Base-by-base conservation (phyloP, 2,797 vertebrate genomes). In the Botia almorhae region DNA sequence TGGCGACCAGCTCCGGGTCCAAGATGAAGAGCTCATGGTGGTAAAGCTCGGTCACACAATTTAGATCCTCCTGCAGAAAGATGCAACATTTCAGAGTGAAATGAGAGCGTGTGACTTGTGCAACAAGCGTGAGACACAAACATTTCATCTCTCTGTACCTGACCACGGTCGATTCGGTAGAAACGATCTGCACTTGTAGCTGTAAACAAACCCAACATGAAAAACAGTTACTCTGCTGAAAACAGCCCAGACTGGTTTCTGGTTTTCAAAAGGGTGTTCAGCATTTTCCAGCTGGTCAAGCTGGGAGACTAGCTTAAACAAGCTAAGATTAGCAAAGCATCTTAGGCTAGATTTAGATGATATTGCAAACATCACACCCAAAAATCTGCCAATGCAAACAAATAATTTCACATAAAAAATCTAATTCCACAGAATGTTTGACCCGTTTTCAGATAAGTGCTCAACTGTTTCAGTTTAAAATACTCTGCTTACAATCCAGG, bases 21-120 rank as follows among this genome's bases (percentile, higher is more conserved):
- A 98, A 90, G 90, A 98, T 96, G 84, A 95, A 99, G n/a, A 99
- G 94, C 84, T 98, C 96, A 0, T 98, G 97, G 91, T 96, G 96
- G 50, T 95, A 96, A 69, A 98, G 98, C 91, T 99, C 97, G 0
- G 96, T 96, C 88, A 98, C 96, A 0, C 96, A 98, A 92, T 99
- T 97, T 86, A 98, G 93, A 90, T 99, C 97, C 58, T 99, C 97
- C 97, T 99, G 90, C 51, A 86, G 67, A 51, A 61, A 81, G 8
- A 65, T 21, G 29, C 21, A 61, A 69, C 55, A 21, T 26, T 53
- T 74, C 33, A 50, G 21, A 2, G 7, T 7, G 73, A 63, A 74
- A 55, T 23, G 13, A 0, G 2, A 56, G 4, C 29, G 12, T 19
- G 56, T n/a, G 68, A 51, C 6, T 17, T 85, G 13, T 29, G 43